These are phyloP conservation scores for Apis florea DNA, from an alignment of 1,140 invertebrate species.

Conservation along the genomic window DNA sequence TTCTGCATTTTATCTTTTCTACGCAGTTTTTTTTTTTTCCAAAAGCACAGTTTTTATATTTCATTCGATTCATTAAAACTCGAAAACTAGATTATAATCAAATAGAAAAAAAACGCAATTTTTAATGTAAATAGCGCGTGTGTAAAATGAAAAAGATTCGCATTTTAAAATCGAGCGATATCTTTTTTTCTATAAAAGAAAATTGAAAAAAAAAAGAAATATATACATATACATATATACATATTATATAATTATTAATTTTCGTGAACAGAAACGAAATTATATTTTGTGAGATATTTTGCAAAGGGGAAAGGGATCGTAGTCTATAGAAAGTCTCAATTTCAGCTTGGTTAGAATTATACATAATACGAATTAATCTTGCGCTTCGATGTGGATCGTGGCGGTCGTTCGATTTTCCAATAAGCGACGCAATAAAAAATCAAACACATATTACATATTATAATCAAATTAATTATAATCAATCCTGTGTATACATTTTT, in stretches of 20 bases:
- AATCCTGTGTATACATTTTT: not conserved
- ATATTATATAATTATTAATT: conserved; percentile 6
- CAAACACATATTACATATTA: not conserved
- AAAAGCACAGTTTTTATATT: not conserved
- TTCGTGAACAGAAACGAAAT: conserved; percentile 23
- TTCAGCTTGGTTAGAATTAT: conserved; percentile 18
- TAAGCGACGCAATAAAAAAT: not conserved
- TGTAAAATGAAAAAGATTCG: conserved; percentile 13
- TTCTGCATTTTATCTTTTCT: not conserved
- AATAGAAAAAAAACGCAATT: not conserved
- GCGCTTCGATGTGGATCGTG: conserved; percentile 3
- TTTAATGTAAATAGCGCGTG: conserved; percentile 44
- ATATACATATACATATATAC: too few relatives aligned
- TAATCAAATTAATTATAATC: not conserved
- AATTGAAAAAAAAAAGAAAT: not conserved
- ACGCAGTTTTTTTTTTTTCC: not conserved
- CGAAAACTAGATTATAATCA: not conserved
- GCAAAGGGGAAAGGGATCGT: not conserved
- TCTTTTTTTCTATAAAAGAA: conserved; percentile 39
- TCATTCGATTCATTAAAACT: not conserved
- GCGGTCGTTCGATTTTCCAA: not conserved
- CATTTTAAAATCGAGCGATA: conserved; percentile 29
- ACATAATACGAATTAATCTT: not conserved
- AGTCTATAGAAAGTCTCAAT: conserved; percentile 30
- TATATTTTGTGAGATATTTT: conserved; percentile 59